Evolutionary conservation across 2,888 invertebrate species (phyloP).

Genomic region (Scelioninae gen. 1): DNA sequence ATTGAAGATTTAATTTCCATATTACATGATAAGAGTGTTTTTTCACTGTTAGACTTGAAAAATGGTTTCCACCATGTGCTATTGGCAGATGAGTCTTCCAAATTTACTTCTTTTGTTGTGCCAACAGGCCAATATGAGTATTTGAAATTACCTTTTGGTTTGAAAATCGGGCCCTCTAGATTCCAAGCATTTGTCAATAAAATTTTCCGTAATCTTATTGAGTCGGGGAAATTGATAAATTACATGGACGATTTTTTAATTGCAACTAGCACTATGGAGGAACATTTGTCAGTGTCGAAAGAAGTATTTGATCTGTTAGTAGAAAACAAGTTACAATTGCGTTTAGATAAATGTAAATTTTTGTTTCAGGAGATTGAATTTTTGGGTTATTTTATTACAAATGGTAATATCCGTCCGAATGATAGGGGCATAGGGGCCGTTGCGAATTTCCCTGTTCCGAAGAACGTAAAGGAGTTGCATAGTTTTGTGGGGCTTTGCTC

Average conservation of each 20-base stretch:
- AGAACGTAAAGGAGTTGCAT: slow-evolving; percentile 2
- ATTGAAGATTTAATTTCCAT: slow-evolving; percentile 39
- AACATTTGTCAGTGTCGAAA: slow-evolving; percentile 24
- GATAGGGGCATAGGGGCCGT: background rate
- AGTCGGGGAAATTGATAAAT: slow-evolving; percentile 5
- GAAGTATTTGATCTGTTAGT: slow-evolving; percentile 7
- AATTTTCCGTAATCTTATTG: slow-evolving; percentile 22
- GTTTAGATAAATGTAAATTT: slow-evolving; percentile 18
- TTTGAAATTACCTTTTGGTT: slow-evolving; percentile 29
- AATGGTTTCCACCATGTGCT: slow-evolving; percentile 37
- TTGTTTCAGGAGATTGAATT: slow-evolving; percentile 16
- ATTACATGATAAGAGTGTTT: slow-evolving; percentile 3
- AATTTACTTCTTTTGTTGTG: slow-evolving; percentile 29
- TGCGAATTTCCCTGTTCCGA: slow-evolving; percentile 23
- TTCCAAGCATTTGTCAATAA: slow-evolving; percentile 32
- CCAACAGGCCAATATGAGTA: slow-evolving; percentile 37
- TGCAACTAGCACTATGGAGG: slow-evolving; percentile 24
- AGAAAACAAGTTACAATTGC: slow-evolving; percentile 20
- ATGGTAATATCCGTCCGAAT: slow-evolving; percentile 3
- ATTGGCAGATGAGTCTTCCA: slow-evolving; percentile 24
- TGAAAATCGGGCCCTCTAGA: slow-evolving; percentile 22
- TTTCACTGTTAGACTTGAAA: slow-evolving; percentile 21
- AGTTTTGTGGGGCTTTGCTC: slow-evolving; percentile 23
- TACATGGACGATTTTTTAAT: slow-evolving; percentile 34
- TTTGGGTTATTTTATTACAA: slow-evolving; percentile 22